Conservation (phyloP, 2,797 vertebrate species). For the Lutjanus argentimaculatus region DNA sequence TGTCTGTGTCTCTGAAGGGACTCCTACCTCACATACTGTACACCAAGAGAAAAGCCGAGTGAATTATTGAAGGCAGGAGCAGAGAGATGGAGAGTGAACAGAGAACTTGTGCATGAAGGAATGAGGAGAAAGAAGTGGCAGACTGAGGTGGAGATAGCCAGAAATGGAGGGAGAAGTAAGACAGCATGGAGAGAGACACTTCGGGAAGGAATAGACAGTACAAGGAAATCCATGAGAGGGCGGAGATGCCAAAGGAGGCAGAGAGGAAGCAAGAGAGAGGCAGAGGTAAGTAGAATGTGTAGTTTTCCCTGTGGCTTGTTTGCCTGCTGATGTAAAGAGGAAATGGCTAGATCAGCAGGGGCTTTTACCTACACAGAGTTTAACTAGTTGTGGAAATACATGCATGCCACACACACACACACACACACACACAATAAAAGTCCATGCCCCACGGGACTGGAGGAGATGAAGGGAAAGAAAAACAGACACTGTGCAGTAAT, state of each 20-base stretch:
- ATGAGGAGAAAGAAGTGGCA: constrained; percentile 9
- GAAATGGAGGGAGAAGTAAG: constrained; percentile 15
- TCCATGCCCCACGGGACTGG: constrained; percentile 36
- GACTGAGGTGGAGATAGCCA: constrained; percentile 8
- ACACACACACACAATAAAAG: constrained; percentile 21
- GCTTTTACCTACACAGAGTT: constrained; percentile 55
- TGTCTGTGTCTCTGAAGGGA: constrained; percentile 47
- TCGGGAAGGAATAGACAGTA: constrained; percentile 23
- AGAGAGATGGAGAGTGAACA: constrained; percentile 48
- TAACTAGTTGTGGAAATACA: constrained; percentile 65
- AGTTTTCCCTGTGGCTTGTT: constrained; percentile 71
- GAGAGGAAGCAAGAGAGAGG: constrained; percentile 32
- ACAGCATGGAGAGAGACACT: constrained; percentile 1
- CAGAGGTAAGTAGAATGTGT: constrained; percentile 45
- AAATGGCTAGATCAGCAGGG: constrained; percentile 62
- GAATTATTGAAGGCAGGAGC: constrained; percentile 75
- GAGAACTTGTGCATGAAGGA: constrained; percentile 49
- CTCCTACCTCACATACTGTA: constrained; percentile 50
- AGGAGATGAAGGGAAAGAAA: constrained; percentile 65
- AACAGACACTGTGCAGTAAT: constrained; percentile 60
- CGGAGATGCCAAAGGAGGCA: constrained; percentile 27
- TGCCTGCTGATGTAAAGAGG: constrained; percentile 72
- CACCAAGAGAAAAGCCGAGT: constrained; percentile 63
- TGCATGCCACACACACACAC: constrained; percentile 34
- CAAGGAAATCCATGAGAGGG: constrained; percentile 26